phyloP scores from a whole-genome alignment of 2,888 invertebrate species.

The Metallyticus violacea region DNA sequence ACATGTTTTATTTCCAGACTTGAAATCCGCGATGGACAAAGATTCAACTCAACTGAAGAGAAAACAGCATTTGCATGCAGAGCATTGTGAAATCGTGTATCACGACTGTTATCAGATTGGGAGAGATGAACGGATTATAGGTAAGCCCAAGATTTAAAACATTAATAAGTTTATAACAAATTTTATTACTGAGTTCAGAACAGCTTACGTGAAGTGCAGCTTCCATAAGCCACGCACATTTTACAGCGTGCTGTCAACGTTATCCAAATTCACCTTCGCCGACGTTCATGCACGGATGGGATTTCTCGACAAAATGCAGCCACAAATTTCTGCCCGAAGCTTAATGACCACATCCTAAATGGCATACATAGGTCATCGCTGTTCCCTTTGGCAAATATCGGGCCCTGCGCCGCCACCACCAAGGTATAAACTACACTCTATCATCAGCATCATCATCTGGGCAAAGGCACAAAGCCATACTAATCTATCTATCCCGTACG shows the following conservation, averaged over 20 bases:
- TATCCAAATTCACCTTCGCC: background rate
- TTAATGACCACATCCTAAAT: background rate
- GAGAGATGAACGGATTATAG: too few species aligned
- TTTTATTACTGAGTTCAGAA: background rate
- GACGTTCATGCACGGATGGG: background rate
- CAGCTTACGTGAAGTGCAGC: background rate
- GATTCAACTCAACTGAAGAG: too few species aligned
- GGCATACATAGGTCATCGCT: background rate
- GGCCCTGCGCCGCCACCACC: background rate
- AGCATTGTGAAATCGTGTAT: too few species aligned
- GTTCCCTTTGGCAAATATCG: background rate
- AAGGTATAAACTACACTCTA: background rate
- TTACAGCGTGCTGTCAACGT: background rate
- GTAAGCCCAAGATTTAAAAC: too few species aligned
- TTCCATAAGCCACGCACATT: background rate
- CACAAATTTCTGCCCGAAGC: background rate
- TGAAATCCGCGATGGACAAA: too few species aligned
- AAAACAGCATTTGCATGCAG: too few species aligned
- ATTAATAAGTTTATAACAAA: too few species aligned
- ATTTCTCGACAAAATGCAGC: background rate
- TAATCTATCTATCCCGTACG: constrained; percentile 5
- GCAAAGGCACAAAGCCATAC: constrained; percentile 16
- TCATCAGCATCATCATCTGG: background rate
- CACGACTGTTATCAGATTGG: too few species aligned
- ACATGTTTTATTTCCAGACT: too few species aligned